A percentile compares a stretch with the other conserved stretches of the same genome.
These are phyloP conservation scores for Crotophaga sulcirostris DNA, from an alignment of 2,113 vertebrate genomes.

Conservation along the genomic window DNA sequence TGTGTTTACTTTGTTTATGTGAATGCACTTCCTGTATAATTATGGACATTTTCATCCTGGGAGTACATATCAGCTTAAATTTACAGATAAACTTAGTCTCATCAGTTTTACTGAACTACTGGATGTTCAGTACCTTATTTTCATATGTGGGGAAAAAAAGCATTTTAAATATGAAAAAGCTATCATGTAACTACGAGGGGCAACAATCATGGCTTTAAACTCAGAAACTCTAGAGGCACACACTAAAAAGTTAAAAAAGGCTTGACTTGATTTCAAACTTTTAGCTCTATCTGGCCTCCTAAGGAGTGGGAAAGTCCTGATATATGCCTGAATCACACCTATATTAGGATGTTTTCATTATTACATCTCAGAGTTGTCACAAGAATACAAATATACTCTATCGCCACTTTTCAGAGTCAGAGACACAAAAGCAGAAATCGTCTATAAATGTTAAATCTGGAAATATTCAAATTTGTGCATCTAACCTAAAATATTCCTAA, in stretches of 20 bases:
- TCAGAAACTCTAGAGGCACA: neutral
- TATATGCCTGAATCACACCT: neutral
- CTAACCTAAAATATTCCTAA: neutral
- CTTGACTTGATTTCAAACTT: neutral
- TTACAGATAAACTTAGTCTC: neutral
- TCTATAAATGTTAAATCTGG: neutral
- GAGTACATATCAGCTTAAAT: neutral
- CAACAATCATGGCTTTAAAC: neutral
- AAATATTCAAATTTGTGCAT: neutral
- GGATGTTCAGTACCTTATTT: neutral
- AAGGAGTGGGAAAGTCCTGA: neutral
- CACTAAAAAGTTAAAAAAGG: neutral
- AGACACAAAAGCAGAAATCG: neutral
- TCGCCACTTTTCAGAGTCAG: neutral
- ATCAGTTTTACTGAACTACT: neutral
- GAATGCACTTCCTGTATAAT: constrained; percentile 28
- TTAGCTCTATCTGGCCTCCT: neutral
- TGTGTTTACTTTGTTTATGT: constrained; percentile 6
- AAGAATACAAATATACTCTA: neutral
- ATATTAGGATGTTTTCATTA: neutral
- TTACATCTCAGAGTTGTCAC: neutral
- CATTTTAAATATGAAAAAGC: neutral
- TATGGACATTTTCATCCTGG: neutral
- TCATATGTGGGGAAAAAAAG: neutral
- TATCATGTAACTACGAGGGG: neutral